Evolutionary conservation across 2,888 invertebrate genomes (phyloP).

Genomic region (Rotaria macrura): DNA sequence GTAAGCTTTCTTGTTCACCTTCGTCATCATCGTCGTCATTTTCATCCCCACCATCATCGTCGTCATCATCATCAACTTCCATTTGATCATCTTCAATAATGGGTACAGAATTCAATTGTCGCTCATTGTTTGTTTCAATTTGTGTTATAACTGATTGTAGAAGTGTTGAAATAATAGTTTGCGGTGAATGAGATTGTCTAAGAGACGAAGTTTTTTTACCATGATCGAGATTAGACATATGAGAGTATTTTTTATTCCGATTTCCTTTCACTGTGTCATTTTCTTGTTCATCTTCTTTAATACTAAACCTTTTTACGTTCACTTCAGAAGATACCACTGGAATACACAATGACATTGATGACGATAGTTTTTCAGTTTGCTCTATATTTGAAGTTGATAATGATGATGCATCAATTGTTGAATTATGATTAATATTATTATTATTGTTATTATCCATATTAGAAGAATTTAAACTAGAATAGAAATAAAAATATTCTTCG

Average conservation of each 20-base stretch:
- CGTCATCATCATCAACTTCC: background rate
- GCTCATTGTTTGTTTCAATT: background rate
- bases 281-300: background rate
- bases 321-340: background rate
- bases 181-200: background rate
- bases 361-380: background rate
- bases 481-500: background rate
- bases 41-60: background rate
- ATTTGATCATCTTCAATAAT: background rate
- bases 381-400: background rate
- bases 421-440: too few species aligned
- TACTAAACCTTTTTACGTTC: background rate
- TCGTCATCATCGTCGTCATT: background rate
- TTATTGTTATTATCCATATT: background rate
- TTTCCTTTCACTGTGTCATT: background rate
- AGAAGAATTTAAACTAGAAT: background rate
- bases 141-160: background rate
- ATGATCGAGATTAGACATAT: background rate
- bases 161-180: background rate
- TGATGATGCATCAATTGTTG: background rate
- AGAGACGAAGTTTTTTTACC: background rate
- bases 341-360: background rate
- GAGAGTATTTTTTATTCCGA: background rate
- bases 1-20: background rate
- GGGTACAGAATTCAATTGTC: background rate